Evolutionary conservation across 2,797 vertebrate species (phyloP).

Genomic region (Microhierax caerulescens): DNA sequence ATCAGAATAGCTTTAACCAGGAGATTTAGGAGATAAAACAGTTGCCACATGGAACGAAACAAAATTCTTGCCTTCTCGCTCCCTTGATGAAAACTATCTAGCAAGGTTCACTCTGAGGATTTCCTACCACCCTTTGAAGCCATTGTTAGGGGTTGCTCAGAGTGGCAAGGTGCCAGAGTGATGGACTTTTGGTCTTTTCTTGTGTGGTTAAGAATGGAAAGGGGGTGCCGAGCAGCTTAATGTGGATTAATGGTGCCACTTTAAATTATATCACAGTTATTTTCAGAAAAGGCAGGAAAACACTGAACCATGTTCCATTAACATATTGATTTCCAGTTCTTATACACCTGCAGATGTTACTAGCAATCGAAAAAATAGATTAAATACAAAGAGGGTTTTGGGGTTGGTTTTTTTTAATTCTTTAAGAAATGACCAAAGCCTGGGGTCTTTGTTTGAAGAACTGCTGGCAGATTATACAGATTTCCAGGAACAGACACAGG

Average conservation of each 20-base stretch:
- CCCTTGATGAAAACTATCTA: not conserved
- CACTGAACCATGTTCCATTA: not conserved
- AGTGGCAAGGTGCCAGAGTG: constrained; percentile 36
- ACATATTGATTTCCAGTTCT: not conserved
- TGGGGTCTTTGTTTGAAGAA: not conserved
- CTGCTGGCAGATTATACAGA: not conserved
- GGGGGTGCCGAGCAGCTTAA: not conserved
- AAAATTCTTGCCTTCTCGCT: not conserved
- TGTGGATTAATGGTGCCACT: constrained; percentile 5
- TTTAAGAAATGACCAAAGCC: not conserved
- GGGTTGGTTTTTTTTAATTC: not conserved
- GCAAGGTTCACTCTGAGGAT: not conserved
- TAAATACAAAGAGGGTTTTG: not conserved
- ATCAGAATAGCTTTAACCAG: not conserved
- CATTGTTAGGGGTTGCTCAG: not conserved
- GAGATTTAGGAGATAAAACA: not conserved
- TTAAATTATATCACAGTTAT: constrained; percentile 5
- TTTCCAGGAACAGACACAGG: not conserved
- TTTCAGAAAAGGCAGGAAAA: constrained; percentile 31
- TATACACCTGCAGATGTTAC: not conserved
- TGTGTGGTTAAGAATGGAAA: not conserved
- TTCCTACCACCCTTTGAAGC: constrained; percentile 32
- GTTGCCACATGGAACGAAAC: not conserved
- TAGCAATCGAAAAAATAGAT: not conserved
- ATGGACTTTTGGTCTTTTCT: constrained; percentile 32